Evolutionary conservation across 2,113 vertebrate genomes (phyloP).

Genomic region (Corythornis madagascariensis): DNA sequence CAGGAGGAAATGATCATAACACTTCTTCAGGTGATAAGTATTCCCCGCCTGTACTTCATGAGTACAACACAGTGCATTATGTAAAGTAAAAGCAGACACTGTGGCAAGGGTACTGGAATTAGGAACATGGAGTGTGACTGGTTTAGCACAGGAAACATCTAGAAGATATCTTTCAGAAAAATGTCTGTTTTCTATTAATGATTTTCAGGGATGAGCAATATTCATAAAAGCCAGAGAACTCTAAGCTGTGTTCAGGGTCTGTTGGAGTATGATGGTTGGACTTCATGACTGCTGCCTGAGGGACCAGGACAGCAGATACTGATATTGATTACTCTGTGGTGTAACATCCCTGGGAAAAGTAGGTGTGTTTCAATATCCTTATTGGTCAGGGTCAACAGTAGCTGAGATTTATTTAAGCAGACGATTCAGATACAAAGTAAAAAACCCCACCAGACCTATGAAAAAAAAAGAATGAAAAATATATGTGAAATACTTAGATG

Average conservation of each 20-base stretch:
- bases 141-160: not conserved
- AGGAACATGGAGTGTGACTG: not conserved
- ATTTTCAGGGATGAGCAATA: not conserved
- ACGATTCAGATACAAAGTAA: not conserved
- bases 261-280: rapidly evolving
- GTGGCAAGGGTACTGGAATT: not conserved
- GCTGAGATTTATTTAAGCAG: not conserved
- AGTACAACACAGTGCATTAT: not conserved
- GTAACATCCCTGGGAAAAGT: not conserved
- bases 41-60: conserved; percentile 21
- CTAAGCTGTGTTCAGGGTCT: not conserved
- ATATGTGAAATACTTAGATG: not conserved
- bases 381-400: not conserved
- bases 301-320: not conserved
- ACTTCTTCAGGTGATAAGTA: conserved; percentile 57
- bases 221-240: not conserved
- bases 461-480: not conserved
- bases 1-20: conserved; percentile 68
- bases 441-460: not conserved
- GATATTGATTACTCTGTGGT: not conserved
- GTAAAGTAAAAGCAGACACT: not conserved
- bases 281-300: rapidly evolving
- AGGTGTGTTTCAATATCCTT: not conserved
- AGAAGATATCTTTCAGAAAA: not conserved
- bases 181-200: not conserved